Percentiles rank a stretch among this genome's conserved stretches.
phyloP scores from a whole-genome alignment of 2,888 invertebrate species.

The Perithous albicinctus region DNA sequence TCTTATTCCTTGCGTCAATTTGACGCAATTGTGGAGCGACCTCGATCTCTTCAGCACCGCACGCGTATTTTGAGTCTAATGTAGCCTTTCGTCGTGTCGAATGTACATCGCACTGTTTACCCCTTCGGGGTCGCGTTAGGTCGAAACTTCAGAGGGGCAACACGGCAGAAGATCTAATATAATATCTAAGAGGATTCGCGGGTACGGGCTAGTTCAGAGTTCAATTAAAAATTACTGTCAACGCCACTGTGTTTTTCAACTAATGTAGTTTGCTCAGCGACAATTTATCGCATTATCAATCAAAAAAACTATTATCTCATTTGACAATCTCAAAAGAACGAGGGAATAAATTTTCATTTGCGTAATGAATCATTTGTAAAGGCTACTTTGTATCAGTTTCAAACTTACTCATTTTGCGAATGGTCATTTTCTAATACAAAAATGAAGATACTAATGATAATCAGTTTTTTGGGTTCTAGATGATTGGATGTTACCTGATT shows the following conservation, averaged over 20 bases:
- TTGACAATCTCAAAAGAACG: too few species aligned
- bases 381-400: neutral
- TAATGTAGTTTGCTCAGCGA: neutral
- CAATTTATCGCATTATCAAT: neutral
- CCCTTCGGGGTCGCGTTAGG: neutral
- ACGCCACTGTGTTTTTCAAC: too few species aligned
- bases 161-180: too few species aligned
- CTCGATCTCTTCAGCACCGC: slow-evolving; percentile 66
- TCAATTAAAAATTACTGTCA: neutral
- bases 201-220: neutral
- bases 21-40: slow-evolving; percentile 72
- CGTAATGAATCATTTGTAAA: neutral
- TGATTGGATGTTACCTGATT: too few species aligned
- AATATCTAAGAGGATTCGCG: neutral
- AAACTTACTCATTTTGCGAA: neutral
- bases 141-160: slow-evolving; percentile 3
- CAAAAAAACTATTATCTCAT: too few species aligned
- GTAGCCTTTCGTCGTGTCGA: neutral
- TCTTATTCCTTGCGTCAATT: slow-evolving; percentile 68
- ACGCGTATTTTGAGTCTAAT: slow-evolving; percentile 4
- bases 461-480: neutral
- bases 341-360: neutral
- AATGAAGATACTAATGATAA: too few species aligned
- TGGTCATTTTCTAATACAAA: too few species aligned
- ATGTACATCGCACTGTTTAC: neutral